Conservation (phyloP, 1,140 invertebrate species). For the Bombus affinis region DNA sequence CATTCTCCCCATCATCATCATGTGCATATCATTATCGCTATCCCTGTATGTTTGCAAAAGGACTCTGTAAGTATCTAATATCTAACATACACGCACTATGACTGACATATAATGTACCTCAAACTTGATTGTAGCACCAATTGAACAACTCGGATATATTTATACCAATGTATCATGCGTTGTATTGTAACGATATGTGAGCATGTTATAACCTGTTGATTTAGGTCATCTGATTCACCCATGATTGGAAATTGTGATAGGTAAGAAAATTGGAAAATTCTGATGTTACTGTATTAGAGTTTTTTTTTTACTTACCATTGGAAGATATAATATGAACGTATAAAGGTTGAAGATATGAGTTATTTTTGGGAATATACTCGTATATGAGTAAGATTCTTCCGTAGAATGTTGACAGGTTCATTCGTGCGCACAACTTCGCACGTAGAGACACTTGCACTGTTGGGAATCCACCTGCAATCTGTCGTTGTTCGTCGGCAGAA, state of each 20-base stretch:
- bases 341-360: background rate
- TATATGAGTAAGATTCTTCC: background rate
- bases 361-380: background rate
- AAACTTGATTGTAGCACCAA: background rate
- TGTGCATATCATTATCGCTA: background rate
- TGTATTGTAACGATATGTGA: background rate
- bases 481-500: slow-evolving; percentile 51
- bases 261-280: too few species aligned
- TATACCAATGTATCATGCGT: background rate
- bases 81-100: background rate
- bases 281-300: too few species aligned
- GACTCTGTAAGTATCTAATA: background rate
- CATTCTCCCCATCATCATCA: background rate
- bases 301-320: slow-evolving; percentile 27
- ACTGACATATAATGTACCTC: background rate
- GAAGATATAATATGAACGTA: background rate
- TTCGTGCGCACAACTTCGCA: slow-evolving; percentile 5
- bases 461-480: slow-evolving; percentile 52
- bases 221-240: background rate
- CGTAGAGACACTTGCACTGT: slow-evolving; percentile 19
- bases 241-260: too few species aligned
- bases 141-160: background rate
- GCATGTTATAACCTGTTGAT: background rate
- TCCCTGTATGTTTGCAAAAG: background rate
- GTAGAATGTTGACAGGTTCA: slow-evolving; percentile 17